phyloP scores from a whole-genome alignment of 2,797 vertebrate genomes.

The Gallinago nigripennis region DNA sequence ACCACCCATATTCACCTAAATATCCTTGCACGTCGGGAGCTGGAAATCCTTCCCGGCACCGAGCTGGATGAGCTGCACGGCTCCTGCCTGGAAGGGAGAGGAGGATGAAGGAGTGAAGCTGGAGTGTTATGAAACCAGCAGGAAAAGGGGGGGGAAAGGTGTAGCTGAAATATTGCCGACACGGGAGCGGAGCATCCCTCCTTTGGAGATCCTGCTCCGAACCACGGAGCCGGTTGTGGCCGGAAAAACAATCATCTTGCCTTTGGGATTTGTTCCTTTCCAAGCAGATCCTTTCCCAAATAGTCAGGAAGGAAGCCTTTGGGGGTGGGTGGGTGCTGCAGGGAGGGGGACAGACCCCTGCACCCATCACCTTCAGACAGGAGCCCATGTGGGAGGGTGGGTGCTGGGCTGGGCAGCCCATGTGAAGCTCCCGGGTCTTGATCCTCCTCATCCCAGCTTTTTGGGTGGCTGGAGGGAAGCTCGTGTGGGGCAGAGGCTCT shows the following conservation, averaged over 20 bases:
- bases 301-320: background rate
- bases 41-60: background rate
- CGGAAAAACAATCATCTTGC: background rate
- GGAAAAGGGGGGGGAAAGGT: background rate
- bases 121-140: conserved; percentile 24
- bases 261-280: background rate
- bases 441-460: background rate
- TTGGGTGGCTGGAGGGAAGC: accelerated
- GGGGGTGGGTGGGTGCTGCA: background rate
- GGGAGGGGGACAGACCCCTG: background rate
- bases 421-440: accelerated
- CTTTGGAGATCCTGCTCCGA: background rate
- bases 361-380: accelerated
- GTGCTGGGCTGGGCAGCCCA: background rate
- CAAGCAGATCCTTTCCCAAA: background rate
- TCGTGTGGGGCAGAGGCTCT: background rate
- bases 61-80: background rate
- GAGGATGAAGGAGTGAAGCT: background rate
- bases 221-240: background rate
- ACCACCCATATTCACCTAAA: background rate
- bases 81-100: background rate
- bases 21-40: background rate
- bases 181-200: background rate
- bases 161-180: background rate
- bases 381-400: background rate